phyloP scores from a whole-genome alignment of 2,113 vertebrate genomes.

The Numenius arquata region DNA sequence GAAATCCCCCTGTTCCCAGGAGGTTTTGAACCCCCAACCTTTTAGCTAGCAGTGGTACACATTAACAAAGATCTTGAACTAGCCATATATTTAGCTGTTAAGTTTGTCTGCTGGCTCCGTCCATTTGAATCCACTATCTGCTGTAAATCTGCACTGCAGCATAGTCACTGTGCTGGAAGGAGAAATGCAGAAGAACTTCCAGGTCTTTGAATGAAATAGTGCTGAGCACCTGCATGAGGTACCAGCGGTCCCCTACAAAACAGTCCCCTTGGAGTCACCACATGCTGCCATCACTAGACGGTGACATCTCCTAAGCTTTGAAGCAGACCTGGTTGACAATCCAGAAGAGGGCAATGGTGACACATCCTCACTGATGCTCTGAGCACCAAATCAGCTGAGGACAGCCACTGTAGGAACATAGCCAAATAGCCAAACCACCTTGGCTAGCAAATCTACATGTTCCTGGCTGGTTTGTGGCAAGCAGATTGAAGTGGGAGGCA shows the following conservation, averaged over 20 bases:
- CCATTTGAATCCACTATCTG: not conserved
- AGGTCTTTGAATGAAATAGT: not conserved
- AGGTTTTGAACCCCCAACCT: not conserved
- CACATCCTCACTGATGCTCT: not conserved
- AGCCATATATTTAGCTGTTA: not conserved
- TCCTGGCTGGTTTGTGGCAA: constrained; percentile 56
- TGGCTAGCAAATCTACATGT: constrained; percentile 31
- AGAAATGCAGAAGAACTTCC: not conserved
- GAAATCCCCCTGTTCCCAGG: not conserved
- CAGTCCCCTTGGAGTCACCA: not conserved
- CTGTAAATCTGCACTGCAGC: not conserved
- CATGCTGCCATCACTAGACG: not conserved
- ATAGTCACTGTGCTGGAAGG: not conserved
- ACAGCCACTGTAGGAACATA: not conserved
- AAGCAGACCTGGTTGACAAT: constrained; percentile 16
- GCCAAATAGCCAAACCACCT: constrained; percentile 33
- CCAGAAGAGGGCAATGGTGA: constrained; percentile 67
- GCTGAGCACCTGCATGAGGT: not conserved
- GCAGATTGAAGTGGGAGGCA: constrained; percentile 67
- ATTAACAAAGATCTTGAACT: not conserved
- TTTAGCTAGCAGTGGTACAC: not conserved
- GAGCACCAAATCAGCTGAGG: constrained; percentile 26
- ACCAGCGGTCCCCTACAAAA: not conserved
- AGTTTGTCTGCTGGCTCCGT: not conserved
- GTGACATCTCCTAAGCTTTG: constrained; percentile 32